Percentiles rank a stretch among this genome's conserved stretches.
Evolutionary conservation across 2,888 invertebrate species (phyloP).

Genomic region (Caenorhabditis afra): DNA sequence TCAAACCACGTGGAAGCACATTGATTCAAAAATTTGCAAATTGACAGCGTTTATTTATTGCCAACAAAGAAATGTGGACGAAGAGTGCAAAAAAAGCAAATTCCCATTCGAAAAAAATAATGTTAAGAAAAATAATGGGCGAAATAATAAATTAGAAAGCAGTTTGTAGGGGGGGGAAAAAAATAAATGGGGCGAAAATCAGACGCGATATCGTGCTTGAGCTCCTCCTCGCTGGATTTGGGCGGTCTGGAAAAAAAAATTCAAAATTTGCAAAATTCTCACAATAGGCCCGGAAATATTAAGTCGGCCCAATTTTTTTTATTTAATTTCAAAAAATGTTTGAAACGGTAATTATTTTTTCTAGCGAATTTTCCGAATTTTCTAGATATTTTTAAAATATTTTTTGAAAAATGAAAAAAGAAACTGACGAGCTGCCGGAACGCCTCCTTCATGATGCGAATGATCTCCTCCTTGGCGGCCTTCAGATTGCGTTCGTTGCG

Average conservation of each 20-base stretch:
- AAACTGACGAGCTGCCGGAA: conserved; percentile 87
- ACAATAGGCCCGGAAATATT: conserved; percentile 9
- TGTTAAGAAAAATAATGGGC: no score
- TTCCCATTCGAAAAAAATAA: no score
- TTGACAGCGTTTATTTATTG: no score
- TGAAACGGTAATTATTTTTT: not conserved
- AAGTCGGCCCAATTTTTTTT: not conserved
- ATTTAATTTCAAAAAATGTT: not conserved
- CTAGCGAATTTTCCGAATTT: not conserved
- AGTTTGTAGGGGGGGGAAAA: no score
- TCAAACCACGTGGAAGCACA: no score
- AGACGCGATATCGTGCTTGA: conserved; percentile 48
- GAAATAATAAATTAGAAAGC: not conserved
- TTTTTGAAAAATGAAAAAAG: no score
- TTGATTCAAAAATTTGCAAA: no score
- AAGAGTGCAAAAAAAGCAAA: no score
- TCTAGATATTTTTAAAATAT: not conserved
- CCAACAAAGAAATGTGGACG: no score
- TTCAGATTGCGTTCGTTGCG: conserved; percentile 91
- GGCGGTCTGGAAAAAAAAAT: conserved; percentile 49
- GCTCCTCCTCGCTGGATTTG: conserved; percentile 56
- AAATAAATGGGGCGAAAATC: conserved; percentile 1
- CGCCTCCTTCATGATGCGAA: conserved; percentile 97
- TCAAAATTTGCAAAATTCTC: not conserved
- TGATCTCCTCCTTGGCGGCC: conserved; percentile 96